phyloP scores from a whole-genome alignment of 2,113 vertebrate genomes.

The Caloenas nicobarica region DNA sequence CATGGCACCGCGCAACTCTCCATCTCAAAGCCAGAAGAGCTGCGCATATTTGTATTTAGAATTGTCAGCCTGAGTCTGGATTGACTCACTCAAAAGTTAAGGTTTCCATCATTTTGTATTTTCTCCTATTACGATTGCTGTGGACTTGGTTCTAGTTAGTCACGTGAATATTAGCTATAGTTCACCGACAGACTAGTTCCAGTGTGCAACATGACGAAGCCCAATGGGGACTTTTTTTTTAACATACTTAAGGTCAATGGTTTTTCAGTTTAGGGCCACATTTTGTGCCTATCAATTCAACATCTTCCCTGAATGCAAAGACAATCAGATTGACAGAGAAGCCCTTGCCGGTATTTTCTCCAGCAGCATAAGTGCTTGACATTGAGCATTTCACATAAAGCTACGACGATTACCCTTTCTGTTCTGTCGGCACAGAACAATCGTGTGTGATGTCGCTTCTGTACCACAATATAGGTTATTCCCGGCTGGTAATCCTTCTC shows the following conservation, averaged over 20 bases:
- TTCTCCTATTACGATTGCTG: neutral
- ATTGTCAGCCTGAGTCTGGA: too few species aligned
- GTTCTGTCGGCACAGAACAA: conserved; percentile 98
- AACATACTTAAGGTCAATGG: neutral
- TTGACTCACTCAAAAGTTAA: too few species aligned
- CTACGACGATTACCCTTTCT: conserved; percentile 86
- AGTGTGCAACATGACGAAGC: neutral
- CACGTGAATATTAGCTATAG: neutral
- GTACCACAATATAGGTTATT: conserved; percentile 99
- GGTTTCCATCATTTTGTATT: neutral
- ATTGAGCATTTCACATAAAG: neutral
- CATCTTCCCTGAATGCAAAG: neutral
- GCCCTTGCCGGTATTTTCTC: neutral
- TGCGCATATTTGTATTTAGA: too few species aligned
- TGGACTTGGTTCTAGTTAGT: neutral
- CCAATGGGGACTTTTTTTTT: neutral
- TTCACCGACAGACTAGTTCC: neutral
- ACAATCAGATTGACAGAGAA: neutral
- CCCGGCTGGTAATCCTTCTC: conserved; percentile 99
- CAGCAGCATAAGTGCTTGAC: neutral
- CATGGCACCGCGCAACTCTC: too few species aligned
- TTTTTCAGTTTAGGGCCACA: neutral
- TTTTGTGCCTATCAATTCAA: neutral
- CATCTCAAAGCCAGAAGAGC: too few species aligned
- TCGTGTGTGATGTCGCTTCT: conserved; percentile 98